These are phyloP conservation scores for Heteropelma amictum DNA, from an alignment of 2,888 invertebrate genomes.

Conservation along the genomic window DNA sequence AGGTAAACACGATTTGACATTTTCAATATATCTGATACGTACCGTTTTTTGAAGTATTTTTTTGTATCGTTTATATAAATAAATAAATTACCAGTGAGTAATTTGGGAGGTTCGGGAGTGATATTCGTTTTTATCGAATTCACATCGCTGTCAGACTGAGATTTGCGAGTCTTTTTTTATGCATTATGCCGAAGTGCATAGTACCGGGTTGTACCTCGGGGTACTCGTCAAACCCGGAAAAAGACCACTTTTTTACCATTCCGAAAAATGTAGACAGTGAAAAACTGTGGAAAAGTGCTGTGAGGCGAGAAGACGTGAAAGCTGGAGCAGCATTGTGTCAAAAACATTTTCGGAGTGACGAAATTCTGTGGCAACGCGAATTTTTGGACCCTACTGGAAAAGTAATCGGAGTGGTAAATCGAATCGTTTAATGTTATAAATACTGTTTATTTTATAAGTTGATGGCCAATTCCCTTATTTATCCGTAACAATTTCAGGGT, in stretches of 20 bases:
- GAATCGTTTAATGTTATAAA: background rate
- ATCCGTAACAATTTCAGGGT: background rate
- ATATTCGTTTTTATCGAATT: too few relatives aligned
- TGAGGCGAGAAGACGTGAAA: too few relatives aligned
- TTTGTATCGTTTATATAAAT: too few relatives aligned
- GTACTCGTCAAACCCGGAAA: conserved; percentile 13
- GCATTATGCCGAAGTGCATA: conserved; percentile 3
- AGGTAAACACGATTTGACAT: too few relatives aligned
- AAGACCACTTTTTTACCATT: conserved; percentile 23
- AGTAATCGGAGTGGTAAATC: conserved; percentile 32
- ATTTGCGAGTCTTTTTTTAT: background rate
- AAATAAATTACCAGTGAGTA: too few relatives aligned
- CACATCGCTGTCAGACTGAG: too few relatives aligned
- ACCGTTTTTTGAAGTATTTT: background rate
- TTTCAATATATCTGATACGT: background rate
- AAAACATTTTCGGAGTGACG: background rate
- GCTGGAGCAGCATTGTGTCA: background rate
- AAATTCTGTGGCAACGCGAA: conserved; percentile 30
- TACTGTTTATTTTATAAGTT: background rate
- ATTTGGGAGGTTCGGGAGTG: too few relatives aligned
- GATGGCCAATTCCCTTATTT: background rate
- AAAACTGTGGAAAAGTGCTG: too few relatives aligned
- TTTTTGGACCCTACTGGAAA: conserved; percentile 1
- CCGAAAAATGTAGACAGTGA: conserved; percentile 34
- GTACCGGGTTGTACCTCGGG: conserved; percentile 12